Conservation (phyloP, 2,113 vertebrate genomes). For the Mobula birostris region DNA sequence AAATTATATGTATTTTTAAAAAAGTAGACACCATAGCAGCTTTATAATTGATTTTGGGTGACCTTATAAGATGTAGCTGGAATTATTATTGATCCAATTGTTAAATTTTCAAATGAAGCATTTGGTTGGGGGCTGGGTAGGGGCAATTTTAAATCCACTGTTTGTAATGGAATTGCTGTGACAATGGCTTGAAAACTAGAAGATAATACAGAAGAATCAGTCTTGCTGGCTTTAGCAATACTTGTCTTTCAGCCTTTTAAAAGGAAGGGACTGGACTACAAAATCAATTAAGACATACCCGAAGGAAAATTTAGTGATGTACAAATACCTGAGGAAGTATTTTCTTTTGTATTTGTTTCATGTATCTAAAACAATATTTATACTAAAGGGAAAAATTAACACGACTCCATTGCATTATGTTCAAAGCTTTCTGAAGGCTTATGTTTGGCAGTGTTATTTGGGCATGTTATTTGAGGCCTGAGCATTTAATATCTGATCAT, state of each 20-base stretch:
- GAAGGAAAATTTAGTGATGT: too few relatives aligned
- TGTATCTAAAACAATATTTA: too few relatives aligned
- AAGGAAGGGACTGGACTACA: neutral
- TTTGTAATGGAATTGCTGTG: neutral
- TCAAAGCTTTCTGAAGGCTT: neutral
- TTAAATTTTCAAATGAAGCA: neutral
- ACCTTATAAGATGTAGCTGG: neutral
- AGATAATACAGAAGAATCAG: neutral
- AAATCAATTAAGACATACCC: neutral
- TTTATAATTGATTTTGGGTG: neutral
- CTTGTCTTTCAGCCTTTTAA: neutral
- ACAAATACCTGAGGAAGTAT: too few relatives aligned
- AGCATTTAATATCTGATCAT: neutral
- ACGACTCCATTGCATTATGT: neutral
- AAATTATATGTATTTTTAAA: neutral
- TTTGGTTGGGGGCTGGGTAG: neutral
- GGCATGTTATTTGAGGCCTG: neutral
- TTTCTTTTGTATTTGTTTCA: too few relatives aligned
- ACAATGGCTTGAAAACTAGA: neutral
- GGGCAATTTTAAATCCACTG: neutral
- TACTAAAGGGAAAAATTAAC: neutral
- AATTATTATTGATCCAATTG: neutral
- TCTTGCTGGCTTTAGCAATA: neutral
- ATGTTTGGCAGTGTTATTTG: neutral
- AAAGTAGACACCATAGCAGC: neutral